These are phyloP conservation scores for Nettapus auritus DNA, from an alignment of 2,113 vertebrate genomes.

Conservation along the genomic window DNA sequence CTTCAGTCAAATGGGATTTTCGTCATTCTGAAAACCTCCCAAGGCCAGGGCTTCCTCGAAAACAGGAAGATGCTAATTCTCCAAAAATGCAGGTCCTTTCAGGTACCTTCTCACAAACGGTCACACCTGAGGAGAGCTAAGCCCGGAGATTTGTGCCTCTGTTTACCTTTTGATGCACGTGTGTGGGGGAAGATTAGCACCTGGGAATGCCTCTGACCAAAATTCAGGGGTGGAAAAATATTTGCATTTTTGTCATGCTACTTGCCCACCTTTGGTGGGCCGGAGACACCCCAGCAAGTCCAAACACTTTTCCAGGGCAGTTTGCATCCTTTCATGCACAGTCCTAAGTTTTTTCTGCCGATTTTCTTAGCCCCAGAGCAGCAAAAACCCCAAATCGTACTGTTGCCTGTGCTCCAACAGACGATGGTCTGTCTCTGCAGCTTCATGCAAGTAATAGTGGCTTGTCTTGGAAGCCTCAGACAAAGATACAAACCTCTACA, in stretches of 20 bases:
- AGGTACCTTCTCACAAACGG: neutral
- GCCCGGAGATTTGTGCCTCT: slow-evolving; percentile 11
- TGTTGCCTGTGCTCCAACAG: accelerated
- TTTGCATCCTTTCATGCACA: neutral
- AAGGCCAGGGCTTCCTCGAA: neutral
- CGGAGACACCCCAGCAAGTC: neutral
- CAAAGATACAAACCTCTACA: neutral
- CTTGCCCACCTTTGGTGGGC: neutral
- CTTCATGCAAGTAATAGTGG: neutral
- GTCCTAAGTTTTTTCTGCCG: neutral
- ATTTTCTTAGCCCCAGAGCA: neutral
- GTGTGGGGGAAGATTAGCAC: neutral
- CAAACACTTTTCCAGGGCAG: neutral
- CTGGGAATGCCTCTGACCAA: neutral
- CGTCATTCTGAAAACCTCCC: neutral
- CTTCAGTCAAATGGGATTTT: neutral
- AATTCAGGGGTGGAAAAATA: neutral
- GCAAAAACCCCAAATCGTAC: neutral
- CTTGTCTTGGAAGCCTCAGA: neutral
- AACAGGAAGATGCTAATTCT: slow-evolving; percentile 33
- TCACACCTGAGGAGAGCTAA: slow-evolving; percentile 38
- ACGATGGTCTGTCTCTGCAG: neutral
- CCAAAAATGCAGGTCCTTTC: neutral
- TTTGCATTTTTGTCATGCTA: slow-evolving; percentile 2
- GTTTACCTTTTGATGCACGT: neutral